Evolutionary conservation across 2,113 vertebrate genomes (phyloP), one percentile per base, ranked within the genome.

Genomic region (Illadopsis cleaveri): DNA sequence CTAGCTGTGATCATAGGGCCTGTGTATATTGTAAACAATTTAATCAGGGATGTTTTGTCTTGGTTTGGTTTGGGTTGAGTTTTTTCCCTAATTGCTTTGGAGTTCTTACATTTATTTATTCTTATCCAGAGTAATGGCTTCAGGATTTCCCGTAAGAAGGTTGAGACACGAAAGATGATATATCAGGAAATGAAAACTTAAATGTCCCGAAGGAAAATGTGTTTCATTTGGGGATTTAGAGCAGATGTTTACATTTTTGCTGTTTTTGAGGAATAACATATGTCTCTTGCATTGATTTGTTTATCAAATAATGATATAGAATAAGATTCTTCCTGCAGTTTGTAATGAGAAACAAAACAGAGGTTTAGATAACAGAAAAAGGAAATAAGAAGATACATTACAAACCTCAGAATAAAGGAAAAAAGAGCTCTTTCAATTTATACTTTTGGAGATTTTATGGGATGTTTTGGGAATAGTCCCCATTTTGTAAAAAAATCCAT

Each of bases 171-270:
- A 91, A 97, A 95, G 89, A 93, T 86, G 73, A 95, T 82, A 90
- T 51, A 96, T 78, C 92, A 97, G 96, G 93, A 97, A 97, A 97
- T 90, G 82, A 96, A 96, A 95, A 89, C 80, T 82, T 93, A 85
- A 92, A 93, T 96, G 70, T 96, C 93, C 78, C 5, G 5, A 95
- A 91, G 81, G 93, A 97, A 94, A 95, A 92, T 47, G 42, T 5
- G 1, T 86, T 94, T 95, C 71, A 61, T 80, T 93, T 77, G 42
- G 54, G 77, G 57, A 72, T 95, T 93, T 93, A 90, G 71, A 96
- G 79, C 94, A 95, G 82, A 94, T 89, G 88, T 95, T 96, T 94
- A 88, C n/a, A 81, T 95, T 96, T 95, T 94, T 91, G 12, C 64
- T 95, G 40, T 0, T 84, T 96, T 89, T 91, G 89, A 94, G 68